phyloP scores from a whole-genome alignment of 2,888 invertebrate species.

The Tenthredo livida region DNA sequence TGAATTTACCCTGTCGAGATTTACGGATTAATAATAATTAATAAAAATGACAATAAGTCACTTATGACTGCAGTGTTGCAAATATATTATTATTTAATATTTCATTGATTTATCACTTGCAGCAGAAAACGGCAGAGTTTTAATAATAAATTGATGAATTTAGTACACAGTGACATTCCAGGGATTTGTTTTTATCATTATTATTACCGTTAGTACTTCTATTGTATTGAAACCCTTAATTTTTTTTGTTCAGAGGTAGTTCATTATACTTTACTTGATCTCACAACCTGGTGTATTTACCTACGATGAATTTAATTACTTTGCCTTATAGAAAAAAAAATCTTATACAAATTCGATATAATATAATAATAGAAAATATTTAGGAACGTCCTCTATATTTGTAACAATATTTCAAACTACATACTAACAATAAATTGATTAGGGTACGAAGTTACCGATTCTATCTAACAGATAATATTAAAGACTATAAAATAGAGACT shows the following conservation, averaged over 20 bases:
- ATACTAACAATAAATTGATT: background rate
- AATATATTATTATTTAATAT: background rate
- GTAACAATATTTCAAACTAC: constrained; percentile 4
- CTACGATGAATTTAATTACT: constrained; percentile 12
- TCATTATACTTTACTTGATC: background rate
- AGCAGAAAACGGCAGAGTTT: background rate
- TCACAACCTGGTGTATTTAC: constrained; percentile 12
- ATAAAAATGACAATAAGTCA: background rate
- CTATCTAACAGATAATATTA: background rate
- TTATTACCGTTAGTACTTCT: background rate
- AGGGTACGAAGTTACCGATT: background rate
- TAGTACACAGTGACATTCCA: background rate
- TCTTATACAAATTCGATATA: background rate
- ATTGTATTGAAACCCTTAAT: background rate
- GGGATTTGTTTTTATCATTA: background rate
- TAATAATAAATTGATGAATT: background rate
- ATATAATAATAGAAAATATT: constrained; percentile 26
- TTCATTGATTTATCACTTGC: background rate
- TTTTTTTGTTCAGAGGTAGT: constrained; percentile 5
- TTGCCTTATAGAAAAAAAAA: background rate
- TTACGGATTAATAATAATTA: background rate
- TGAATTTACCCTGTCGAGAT: background rate
- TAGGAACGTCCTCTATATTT: constrained; percentile 33
- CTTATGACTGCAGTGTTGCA: background rate
- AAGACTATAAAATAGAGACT: background rate